A percentile compares a stretch with the other conserved stretches of the same genome.
Conservation (phyloP, 2,797 vertebrate species). For the Argyrosomus regius region DNA sequence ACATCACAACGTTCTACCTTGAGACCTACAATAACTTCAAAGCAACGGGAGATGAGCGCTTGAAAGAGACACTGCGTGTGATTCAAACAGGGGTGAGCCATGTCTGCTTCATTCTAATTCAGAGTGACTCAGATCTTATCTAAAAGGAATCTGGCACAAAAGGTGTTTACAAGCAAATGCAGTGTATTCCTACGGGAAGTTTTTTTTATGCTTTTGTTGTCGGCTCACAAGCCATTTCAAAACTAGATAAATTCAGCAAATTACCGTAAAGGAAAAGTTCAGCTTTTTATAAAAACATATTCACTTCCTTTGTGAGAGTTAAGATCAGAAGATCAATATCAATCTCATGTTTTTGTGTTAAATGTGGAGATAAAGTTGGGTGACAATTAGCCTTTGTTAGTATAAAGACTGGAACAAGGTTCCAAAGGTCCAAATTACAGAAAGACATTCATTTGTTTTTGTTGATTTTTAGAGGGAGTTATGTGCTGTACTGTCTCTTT, state of each 20-base stretch:
- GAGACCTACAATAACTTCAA: conserved; percentile 86
- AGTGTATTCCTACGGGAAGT: background rate
- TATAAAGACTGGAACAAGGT: background rate
- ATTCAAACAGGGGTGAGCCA: conserved; percentile 90
- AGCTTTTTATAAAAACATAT: background rate
- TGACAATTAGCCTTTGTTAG: conserved; percentile 6
- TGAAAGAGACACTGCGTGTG: conserved; percentile 88
- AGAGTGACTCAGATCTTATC: background rate
- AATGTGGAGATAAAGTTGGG: background rate
- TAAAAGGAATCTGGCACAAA: conserved; percentile 5
- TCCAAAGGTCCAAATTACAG: background rate
- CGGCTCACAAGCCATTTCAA: background rate
- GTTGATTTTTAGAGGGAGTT: too few relatives aligned
- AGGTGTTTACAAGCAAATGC: conserved; percentile 4
- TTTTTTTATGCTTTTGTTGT: background rate
- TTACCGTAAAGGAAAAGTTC: background rate
- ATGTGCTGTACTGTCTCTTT: background rate
- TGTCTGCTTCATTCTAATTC: conserved; percentile 5
- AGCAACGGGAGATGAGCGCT: conserved; percentile 64
- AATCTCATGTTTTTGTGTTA: background rate
- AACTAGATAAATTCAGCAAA: background rate
- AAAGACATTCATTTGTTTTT: too few relatives aligned
- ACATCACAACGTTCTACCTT: conserved; percentile 89
- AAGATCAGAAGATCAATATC: background rate
- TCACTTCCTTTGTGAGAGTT: background rate